phyloP scores from a whole-genome alignment of 2,797 vertebrate species.

The Notolepis coatsorum region DNA sequence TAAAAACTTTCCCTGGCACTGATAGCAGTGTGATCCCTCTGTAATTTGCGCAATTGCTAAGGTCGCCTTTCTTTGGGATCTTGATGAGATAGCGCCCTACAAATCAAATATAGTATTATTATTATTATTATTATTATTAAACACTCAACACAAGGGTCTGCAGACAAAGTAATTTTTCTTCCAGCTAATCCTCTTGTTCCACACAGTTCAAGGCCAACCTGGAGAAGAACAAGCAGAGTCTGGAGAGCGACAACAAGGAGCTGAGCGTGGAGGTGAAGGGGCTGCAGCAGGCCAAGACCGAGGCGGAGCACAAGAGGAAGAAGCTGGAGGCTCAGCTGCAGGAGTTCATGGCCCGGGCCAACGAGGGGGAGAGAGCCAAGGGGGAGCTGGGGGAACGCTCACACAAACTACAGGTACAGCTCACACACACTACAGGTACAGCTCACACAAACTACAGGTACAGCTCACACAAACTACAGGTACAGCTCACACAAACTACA shows the following conservation, averaged over 20 bases:
- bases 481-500: too few species aligned
- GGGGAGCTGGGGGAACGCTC: constrained; percentile 89
- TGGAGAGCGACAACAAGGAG: constrained; percentile 96
- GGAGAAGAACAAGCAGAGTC: constrained; percentile 95
- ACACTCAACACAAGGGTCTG: too few species aligned
- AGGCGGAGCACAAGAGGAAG: constrained; percentile 95
- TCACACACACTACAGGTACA: neutral
- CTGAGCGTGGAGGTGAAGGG: constrained; percentile 90
- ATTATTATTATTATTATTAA: too few species aligned
- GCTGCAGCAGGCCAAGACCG: constrained; percentile 91
- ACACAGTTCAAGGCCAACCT: constrained; percentile 91
- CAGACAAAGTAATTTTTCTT: too few species aligned
- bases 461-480: too few species aligned
- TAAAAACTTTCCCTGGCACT: too few species aligned
- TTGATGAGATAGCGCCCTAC: too few species aligned
- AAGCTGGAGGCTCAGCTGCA: constrained; percentile 93
- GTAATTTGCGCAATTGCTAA: too few species aligned
- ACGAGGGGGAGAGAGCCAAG: constrained; percentile 88
- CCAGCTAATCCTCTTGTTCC: neutral
- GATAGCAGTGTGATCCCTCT: too few species aligned
- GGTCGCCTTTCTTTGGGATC: too few species aligned
- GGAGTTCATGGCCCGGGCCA: constrained; percentile 87
- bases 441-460: too few species aligned
- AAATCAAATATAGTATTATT: too few species aligned
- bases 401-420: constrained; percentile 88